Evolutionary conservation across 2,888 invertebrate genomes (phyloP), one percentile per base, ranked within the genome.

Genomic region (Gari tellinella): DNA sequence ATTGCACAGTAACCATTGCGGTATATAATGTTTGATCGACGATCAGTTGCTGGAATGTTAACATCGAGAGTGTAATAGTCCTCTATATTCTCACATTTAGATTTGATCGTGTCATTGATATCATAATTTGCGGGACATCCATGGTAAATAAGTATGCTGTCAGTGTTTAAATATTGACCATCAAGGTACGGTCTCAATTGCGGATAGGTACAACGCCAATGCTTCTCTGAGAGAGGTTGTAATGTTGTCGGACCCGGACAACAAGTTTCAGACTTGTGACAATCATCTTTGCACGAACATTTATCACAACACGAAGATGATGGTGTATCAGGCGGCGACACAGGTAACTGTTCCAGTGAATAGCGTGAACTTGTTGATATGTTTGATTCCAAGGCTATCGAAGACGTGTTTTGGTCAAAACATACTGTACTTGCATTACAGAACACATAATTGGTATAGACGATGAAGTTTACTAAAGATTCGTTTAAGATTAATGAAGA

Each of bases 1-100:
- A 25, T 25, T 15, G 57, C 57, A 57, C 57, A 57, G 31, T 57
- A 57, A 8, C 17, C 37, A 45, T 57, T 57, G 43, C 46, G 21
- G 14, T 57, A 57, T 8, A 45, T n/a, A 12, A 7, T 23, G 1
- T 45, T 23, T 17, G 17, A 26, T 2, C 8, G 14, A 1, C 10
- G 15, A 31, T 57, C 57, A 14, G 31, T 23, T 17, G 45, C 57
- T 7, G 45, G 25, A 5, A 31, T 43, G 12, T 45, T 26, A 8
- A 31, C 45, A 19, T 57, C 57, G 14, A 57, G 14, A 7, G 12
- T 19, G 25, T 26, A 23, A 15, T 45, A 26, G 8, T 8, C 25
- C 1, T 15, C 14, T 10, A 17, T 15, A 8, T 15, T 41, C 3
- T 23, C 40, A 23, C 41, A 19, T 5, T 5, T 4, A 5, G 43